Evolutionary conservation across 2,888 invertebrate species (phyloP).

Genomic region (Ectemnius continuus): DNA sequence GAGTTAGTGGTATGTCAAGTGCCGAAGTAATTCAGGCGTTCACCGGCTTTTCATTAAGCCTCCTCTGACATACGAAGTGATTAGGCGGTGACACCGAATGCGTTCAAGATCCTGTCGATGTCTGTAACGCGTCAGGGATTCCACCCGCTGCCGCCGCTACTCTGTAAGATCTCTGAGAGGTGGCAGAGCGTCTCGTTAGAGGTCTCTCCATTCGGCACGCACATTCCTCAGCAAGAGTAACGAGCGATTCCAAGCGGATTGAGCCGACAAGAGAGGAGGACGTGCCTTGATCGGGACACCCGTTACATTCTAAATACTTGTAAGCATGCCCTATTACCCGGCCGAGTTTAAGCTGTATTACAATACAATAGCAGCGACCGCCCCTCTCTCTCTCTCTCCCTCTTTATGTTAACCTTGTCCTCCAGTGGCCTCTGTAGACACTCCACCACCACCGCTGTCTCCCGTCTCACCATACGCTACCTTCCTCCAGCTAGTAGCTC

Average conservation of each 20-base stretch:
- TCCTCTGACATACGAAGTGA: too few relatives aligned
- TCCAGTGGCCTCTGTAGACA: conserved; percentile 40
- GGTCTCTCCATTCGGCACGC: conserved; percentile 51
- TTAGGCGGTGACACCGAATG: too few relatives aligned
- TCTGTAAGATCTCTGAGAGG: too few relatives aligned
- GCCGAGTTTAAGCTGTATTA: conserved; percentile 69
- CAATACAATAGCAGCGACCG: conserved; percentile 68
- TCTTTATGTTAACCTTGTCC: conserved; percentile 57
- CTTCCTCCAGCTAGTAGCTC: too few relatives aligned
- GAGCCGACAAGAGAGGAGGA: conserved; percentile 36
- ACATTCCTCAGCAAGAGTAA: conserved; percentile 37
- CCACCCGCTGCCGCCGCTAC: too few relatives aligned
- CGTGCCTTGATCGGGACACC: conserved; percentile 56
- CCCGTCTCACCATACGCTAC: too few relatives aligned
- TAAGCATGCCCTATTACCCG: conserved; percentile 71
- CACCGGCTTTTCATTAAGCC: too few relatives aligned
- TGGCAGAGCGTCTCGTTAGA: conserved; percentile 20
- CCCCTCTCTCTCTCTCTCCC: conserved; percentile 46
- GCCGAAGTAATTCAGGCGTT: too few relatives aligned
- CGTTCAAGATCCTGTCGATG: too few relatives aligned
- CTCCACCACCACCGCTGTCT: conserved; percentile 8
- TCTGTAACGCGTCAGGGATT: too few relatives aligned
- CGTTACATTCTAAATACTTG: conserved; percentile 70
- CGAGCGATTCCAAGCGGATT: conserved; percentile 52
- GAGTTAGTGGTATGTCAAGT: too few relatives aligned